Evolutionary conservation across 2,113 vertebrate genomes (phyloP).

Genomic region (Erythrolamprus reginae): DNA sequence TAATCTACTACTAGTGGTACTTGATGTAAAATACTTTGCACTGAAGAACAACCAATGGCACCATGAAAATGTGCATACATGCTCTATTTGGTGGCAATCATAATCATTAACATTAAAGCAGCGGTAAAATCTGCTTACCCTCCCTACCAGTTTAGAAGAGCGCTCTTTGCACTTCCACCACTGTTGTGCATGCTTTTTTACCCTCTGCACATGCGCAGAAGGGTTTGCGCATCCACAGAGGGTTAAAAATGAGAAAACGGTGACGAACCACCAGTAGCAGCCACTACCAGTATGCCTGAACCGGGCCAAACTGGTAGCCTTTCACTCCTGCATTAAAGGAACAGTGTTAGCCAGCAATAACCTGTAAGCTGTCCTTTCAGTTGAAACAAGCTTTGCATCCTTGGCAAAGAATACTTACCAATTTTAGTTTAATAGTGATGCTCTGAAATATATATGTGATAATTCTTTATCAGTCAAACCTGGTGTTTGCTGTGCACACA

Average conservation of each 20-base stretch:
- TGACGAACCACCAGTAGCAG: too few relatives aligned
- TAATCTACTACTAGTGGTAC: not conserved
- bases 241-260: too few relatives aligned
- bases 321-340: not conserved
- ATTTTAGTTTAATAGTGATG: slow-evolving; percentile 43
- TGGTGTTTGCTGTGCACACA: slow-evolving; percentile 70
- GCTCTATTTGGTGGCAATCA: not conserved
- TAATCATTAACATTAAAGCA: not conserved
- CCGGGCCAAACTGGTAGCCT: too few relatives aligned
- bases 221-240: too few relatives aligned
- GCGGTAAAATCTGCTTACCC: too few relatives aligned
- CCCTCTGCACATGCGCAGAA: too few relatives aligned
- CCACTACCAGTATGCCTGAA: too few relatives aligned
- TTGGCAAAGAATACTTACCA: slow-evolving; percentile 23
- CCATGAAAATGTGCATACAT: not conserved
- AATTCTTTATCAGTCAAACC: not conserved
- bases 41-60: not conserved
- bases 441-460: not conserved
- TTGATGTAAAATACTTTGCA: not conserved
- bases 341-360: not conserved
- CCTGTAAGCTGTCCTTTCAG: not conserved
- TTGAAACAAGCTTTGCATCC: slow-evolving; percentile 30
- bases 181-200: too few relatives aligned
- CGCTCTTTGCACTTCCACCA: too few relatives aligned
- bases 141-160: too few relatives aligned